Evolutionary conservation across 2,888 invertebrate genomes (phyloP).

Genomic region (Coremacera marginata): DNA sequence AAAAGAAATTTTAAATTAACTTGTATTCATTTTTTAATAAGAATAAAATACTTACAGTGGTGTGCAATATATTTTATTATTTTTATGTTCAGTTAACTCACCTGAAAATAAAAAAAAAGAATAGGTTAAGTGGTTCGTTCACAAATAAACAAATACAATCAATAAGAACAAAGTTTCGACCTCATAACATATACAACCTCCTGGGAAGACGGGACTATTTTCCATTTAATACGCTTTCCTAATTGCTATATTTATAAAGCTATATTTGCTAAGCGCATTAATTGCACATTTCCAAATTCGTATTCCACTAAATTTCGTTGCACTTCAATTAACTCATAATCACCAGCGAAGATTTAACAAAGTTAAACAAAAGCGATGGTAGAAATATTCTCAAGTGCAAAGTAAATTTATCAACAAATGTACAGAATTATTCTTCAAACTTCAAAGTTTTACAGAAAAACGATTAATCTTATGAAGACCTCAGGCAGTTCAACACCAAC

Average conservation of each 20-base stretch:
- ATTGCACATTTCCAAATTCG: not conserved
- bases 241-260: not conserved
- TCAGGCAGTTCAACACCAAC: not conserved
- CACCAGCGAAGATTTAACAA: not conserved
- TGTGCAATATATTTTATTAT: too few species aligned
- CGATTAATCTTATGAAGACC: not conserved
- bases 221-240: not conserved
- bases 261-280: slow-evolving; percentile 5
- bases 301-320: not conserved
- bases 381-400: too few species aligned
- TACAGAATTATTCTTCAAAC: not conserved
- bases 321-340: not conserved
- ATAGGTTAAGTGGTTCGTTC: too few species aligned
- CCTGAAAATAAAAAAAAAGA: too few species aligned
- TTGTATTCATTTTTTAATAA: too few species aligned
- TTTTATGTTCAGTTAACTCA: too few species aligned
- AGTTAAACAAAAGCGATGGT: too few species aligned
- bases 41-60: too few species aligned
- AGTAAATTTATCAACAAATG: too few species aligned
- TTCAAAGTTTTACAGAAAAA: not conserved
- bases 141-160: not conserved
- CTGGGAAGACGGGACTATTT: not conserved
- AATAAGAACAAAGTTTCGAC: not conserved
- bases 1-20: too few species aligned
- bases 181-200: too few species aligned